Percentiles rank a stretch among this genome's conserved stretches.
Conservation (phyloP, 1,140 invertebrate species). For the Dermatophagoides farinae region DNA sequence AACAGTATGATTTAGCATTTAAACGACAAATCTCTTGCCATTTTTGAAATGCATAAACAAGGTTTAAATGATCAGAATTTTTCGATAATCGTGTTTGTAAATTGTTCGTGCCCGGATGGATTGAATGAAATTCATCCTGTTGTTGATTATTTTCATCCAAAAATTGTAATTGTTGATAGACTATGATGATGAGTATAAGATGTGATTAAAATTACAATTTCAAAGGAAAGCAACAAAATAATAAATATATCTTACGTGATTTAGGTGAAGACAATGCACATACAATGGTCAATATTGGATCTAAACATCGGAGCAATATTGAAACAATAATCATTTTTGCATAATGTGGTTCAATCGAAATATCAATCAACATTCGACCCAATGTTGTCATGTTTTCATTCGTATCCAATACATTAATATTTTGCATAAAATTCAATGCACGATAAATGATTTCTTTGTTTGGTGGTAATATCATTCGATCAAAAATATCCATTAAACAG, state of each 20-base stretch:
- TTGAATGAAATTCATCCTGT: no score
- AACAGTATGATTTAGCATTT: constrained; percentile 26
- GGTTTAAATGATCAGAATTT: constrained; percentile 67
- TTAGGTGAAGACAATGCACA: constrained; percentile 59
- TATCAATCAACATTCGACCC: constrained; percentile 61
- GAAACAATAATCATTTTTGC: constrained; percentile 80
- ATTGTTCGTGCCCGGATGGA: no score
- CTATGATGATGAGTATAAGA: constrained; percentile 12
- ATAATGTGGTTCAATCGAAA: constrained; percentile 71
- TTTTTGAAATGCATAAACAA: constrained; percentile 52
- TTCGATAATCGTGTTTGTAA: no score
- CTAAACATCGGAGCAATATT: constrained; percentile 67
- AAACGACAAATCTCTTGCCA: constrained; percentile 32
- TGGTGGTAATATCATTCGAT: not conserved
- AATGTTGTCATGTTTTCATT: constrained; percentile 67
- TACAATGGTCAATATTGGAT: constrained; percentile 80
- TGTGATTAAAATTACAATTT: not conserved
- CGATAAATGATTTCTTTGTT: not conserved
- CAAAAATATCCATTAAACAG: not conserved
- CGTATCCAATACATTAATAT: constrained; percentile 48
- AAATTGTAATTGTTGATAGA: no score
- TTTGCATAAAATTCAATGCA: not conserved
- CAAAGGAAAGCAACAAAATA: not conserved
- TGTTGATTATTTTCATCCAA: no score
- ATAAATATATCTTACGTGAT: constrained; percentile 34